phyloP scores from a whole-genome alignment of 2,113 vertebrate species.

The Mobula hypostoma region DNA sequence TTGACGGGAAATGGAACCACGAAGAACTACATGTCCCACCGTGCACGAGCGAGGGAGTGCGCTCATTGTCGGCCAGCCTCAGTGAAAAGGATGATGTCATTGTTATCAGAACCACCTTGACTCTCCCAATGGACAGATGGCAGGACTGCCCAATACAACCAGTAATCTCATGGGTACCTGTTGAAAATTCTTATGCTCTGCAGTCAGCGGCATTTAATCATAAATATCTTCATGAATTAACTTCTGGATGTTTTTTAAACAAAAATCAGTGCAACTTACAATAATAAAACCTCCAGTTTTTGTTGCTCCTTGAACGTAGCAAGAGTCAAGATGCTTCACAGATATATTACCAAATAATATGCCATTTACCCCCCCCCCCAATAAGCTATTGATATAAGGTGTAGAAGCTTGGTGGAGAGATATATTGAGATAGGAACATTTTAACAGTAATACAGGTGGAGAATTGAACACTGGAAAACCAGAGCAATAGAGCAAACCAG shows the following conservation, averaged over 20 bases:
- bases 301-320: too few species aligned
- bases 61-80: neutral
- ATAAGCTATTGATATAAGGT: too few species aligned
- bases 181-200: neutral
- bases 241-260: neutral
- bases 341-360: too few species aligned
- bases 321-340: too few species aligned
- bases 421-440: too few species aligned
- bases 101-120: neutral
- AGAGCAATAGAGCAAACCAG: too few species aligned
- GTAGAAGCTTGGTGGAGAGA: too few species aligned
- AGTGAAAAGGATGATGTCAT: slow-evolving; percentile 23
- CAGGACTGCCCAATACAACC: neutral
- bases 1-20: neutral
- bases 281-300: neutral
- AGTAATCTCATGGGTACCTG: neutral
- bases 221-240: neutral
- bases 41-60: neutral
- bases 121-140: neutral
- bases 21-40: neutral
- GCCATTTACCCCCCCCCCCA: too few species aligned
- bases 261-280: neutral
- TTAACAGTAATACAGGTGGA: too few species aligned
- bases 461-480: too few species aligned
- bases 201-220: neutral